These are phyloP conservation scores for Pogoniulus pusillus DNA, from an alignment of 2,797 vertebrate species.

Conservation along the genomic window DNA sequence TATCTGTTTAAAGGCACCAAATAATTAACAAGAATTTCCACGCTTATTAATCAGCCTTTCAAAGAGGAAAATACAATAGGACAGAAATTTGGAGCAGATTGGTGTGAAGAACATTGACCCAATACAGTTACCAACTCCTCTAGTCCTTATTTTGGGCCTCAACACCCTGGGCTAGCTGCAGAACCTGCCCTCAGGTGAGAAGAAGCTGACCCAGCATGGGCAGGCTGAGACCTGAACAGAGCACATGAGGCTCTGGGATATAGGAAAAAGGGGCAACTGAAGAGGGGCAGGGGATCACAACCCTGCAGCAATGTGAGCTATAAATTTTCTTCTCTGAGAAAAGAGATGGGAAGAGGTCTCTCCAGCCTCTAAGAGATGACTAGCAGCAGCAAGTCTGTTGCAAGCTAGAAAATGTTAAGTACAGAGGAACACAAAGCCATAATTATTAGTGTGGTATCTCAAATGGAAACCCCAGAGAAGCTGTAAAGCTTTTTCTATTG, in stretches of 20 bases:
- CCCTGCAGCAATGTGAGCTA: neutral
- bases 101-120: neutral
- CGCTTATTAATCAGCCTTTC: neutral
- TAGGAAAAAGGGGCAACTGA: fast-evolving
- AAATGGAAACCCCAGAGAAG: neutral
- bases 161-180: neutral
- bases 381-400: neutral
- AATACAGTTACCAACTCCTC: fast-evolving
- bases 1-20: conserved; percentile 22
- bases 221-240: fast-evolving
- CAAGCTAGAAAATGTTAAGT: neutral
- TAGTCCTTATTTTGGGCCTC: neutral
- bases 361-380: neutral
- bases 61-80: neutral
- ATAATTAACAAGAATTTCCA: neutral
- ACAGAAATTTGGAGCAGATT: neutral
- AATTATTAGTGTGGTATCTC: neutral
- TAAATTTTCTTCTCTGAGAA: neutral
- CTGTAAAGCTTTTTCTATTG: neutral
- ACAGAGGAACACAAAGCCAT: neutral
- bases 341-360: neutral
- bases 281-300: neutral
- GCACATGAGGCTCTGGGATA: fast-evolving
- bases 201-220: neutral
- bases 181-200: fast-evolving